phyloP scores from a whole-genome alignment of 2,797 vertebrate species.

The Naso thynnoides region DNA sequence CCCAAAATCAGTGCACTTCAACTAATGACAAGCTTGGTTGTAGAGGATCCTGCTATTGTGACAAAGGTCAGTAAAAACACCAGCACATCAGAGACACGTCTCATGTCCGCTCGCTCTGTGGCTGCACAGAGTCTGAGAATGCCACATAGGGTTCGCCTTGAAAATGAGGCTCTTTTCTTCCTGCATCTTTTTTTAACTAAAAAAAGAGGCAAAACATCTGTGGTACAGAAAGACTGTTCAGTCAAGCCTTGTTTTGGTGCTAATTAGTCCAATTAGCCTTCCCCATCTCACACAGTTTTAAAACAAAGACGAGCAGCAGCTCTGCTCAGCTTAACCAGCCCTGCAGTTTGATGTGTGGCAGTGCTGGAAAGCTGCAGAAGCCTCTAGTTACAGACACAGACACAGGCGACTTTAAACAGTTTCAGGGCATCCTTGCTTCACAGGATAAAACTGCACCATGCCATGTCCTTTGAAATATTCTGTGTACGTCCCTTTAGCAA shows the following conservation, averaged over 20 bases:
- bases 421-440: conserved; percentile 65
- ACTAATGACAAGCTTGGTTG: conserved; percentile 28
- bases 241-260: conserved; percentile 72
- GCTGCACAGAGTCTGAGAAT: conserved; percentile 45
- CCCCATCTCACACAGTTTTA: conserved; percentile 70
- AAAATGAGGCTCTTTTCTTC: conserved; percentile 61
- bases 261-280: conserved; percentile 84
- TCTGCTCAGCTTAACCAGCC: conserved; percentile 59
- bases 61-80: conserved; percentile 60
- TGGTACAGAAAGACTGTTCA: conserved; percentile 65
- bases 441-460: conserved; percentile 50
- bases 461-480: conserved; percentile 51
- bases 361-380: conserved; percentile 64
- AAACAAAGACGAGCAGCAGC: conserved; percentile 71
- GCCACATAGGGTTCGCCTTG: conserved; percentile 58
- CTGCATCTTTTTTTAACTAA: conserved; percentile 50
- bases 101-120: conserved; percentile 32
- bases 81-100: conserved; percentile 57
- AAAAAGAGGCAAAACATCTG: conserved; percentile 70
- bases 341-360: conserved; percentile 68
- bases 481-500: conserved; percentile 54
- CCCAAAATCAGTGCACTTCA: conserved; percentile 20
- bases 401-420: conserved; percentile 62
- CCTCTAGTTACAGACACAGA: conserved; percentile 68
- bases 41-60: conserved; percentile 38